Percentiles rank a stretch among this genome's conserved stretches.
Conservation (phyloP, 2,113 vertebrate species). For the Nothobranchius furzeri region DNA sequence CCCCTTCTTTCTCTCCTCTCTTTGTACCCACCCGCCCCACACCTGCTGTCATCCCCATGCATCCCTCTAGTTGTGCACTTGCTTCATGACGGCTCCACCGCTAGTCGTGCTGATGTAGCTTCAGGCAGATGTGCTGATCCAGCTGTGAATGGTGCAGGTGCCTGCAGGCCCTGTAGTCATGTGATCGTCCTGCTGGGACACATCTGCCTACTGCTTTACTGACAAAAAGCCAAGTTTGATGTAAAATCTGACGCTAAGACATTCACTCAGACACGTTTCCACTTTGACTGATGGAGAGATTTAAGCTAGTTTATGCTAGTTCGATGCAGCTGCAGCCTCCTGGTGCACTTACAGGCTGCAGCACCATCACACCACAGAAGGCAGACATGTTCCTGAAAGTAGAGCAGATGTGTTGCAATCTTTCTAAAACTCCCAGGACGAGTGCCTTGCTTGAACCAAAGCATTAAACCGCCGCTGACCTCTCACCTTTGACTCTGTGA, state of each 20-base stretch:
- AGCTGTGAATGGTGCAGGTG: conserved; percentile 52
- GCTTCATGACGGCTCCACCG: conserved; percentile 66
- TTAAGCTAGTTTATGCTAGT: neutral
- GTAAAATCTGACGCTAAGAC: neutral
- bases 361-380: conserved; percentile 49
- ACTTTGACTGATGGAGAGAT: conserved; percentile 9
- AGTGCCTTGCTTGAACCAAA: conserved; percentile 99
- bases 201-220: neutral
- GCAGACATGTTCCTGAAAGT: conserved; percentile 78
- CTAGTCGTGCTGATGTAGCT: conserved; percentile 68
- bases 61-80: conserved; percentile 57
- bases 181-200: conserved; percentile 3
- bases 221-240: neutral
- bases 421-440: conserved; percentile 97
- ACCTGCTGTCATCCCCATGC: conserved; percentile 74
- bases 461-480: conserved; percentile 99
- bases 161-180: conserved; percentile 19
- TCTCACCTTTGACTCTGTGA: conserved; percentile 98
- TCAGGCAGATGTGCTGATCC: conserved; percentile 65
- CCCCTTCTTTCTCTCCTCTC: conserved; percentile 13
- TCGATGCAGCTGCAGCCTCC: conserved; percentile 13
- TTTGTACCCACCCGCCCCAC: conserved; percentile 59
- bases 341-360: conserved; percentile 44
- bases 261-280: neutral
- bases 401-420: conserved; percentile 89